Base-by-base conservation (phyloP, 2,888 invertebrate genomes). In the Cynaeus angustus region DNA sequence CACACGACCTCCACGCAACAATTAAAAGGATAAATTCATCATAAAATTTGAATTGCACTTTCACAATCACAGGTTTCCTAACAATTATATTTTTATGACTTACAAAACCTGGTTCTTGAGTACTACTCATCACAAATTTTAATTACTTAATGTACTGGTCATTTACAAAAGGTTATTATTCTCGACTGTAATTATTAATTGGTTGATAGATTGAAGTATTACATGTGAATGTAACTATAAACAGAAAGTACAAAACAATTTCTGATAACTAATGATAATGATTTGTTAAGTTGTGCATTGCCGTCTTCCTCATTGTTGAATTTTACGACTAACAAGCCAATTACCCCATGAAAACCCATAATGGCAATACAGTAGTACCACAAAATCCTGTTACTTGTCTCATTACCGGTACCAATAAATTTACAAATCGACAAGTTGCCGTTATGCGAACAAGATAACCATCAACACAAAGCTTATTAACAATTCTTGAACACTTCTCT, bases 351-450 rank as follows among this genome's bases (percentile, higher is more conserved):
- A 53, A 53, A 12, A 37, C 1, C 21, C 50, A 48, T 48, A 26
- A 26, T 5, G 16, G 28, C n/a, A 10, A 10, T 33, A 33, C 9
- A 37, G 37, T 37, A 30, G 53, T 9, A 8, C 26, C 41, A 26
- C 48, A 33, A 33, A 59, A 46, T 59, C 48, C 61, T 37, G 61
- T 61, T 61, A 50, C 28, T 37, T 45, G 59, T 59, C 30, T 46
- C 45, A 37, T 48, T 48, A 61, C 13, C 10, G 48, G 12, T n/a
- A 6, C 14, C 21, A 59, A 59, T 46, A 59, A 46, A 46, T 48
- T 38, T 8, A 48, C 16, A 50, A 61, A 61, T 61, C 61, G 61
- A 50, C 46, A 14, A 14, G 13, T 6, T 6, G 7, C 61, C 48
- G 48, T 61, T 50, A 50, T 9, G 46, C 16, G 33, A 50, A 46